Evolutionary conservation across 2,797 vertebrate genomes (phyloP).

Genomic region (Darevskia nairensis): DNA sequence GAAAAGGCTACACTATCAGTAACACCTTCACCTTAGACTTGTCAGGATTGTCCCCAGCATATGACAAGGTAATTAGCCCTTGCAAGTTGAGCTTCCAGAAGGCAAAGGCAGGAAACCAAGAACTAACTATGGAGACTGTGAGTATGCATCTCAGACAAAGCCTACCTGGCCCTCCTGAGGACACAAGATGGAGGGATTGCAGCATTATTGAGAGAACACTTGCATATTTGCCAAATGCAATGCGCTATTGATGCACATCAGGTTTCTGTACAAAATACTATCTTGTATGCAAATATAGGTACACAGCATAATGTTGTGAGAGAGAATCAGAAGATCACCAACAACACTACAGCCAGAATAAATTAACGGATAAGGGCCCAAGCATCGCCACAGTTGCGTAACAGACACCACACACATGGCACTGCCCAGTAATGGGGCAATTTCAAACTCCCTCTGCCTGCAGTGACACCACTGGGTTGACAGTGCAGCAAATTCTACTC

Average conservation of each 20-base stretch:
- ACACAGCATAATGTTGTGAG: not conserved
- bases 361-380: not conserved
- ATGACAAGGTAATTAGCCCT: not conserved
- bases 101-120: not conserved
- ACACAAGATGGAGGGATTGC: not conserved
- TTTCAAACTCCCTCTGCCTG: not conserved
- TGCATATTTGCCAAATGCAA: not conserved
- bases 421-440: fast-evolving
- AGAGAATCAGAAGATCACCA: not conserved
- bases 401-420: not conserved
- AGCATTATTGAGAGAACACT: no score
- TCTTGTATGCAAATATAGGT: not conserved
- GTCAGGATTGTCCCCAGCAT: not conserved
- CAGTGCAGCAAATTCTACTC: conserved; percentile 18
- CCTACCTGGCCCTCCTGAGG: not conserved
- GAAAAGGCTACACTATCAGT: not conserved
- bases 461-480: not conserved
- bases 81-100: not conserved
- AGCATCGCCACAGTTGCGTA: not conserved
- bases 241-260: not conserved
- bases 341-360: conserved; percentile 14
- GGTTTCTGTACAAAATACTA: not conserved
- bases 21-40: not conserved
- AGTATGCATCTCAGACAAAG: not conserved
- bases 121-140: not conserved